Percentiles rank a stretch among this genome's conserved stretches.
Conservation (phyloP, 2,888 invertebrate genomes). For the Dasypogon diadema region DNA sequence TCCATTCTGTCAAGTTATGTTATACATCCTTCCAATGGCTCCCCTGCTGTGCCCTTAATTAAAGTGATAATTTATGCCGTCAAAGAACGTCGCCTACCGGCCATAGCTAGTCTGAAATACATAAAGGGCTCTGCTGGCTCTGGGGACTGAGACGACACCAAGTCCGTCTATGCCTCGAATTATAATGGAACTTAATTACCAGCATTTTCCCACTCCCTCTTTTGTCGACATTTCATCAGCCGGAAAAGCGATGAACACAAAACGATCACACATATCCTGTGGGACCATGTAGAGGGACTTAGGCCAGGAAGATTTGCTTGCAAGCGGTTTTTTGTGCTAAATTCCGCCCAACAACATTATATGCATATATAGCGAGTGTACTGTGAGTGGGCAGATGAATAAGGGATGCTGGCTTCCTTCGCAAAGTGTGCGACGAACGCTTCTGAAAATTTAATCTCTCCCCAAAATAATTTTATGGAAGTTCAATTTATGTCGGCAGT, state of each 20-base stretch:
- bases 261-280: constrained; percentile 43
- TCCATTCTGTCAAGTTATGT: constrained; percentile 25
- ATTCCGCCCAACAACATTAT: not conserved
- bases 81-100: constrained; percentile 39
- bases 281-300: not conserved
- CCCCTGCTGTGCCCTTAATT: constrained; percentile 51
- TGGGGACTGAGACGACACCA: not conserved
- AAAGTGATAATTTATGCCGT: constrained; percentile 52
- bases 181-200: constrained; percentile 52
- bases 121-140: constrained; percentile 17
- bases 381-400: constrained; percentile 18
- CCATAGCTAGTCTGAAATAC: constrained; percentile 18
- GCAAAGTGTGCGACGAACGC: constrained; percentile 15
- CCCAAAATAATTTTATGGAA: constrained; percentile 40
- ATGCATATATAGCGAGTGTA: constrained; percentile 7
- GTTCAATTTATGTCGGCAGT: constrained; percentile 42
- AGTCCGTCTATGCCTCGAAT: constrained; percentile 37
- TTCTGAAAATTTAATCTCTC: constrained; percentile 47
- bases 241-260: constrained; percentile 44
- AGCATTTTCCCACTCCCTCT: constrained; percentile 24
- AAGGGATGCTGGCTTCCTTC: constrained; percentile 9
- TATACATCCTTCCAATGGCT: constrained; percentile 18
- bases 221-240: constrained; percentile 42
- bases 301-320: not conserved
- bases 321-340: constrained; percentile 5